Conservation (phyloP, 2,113 vertebrate species). For the Microcebus murinus region DNA sequence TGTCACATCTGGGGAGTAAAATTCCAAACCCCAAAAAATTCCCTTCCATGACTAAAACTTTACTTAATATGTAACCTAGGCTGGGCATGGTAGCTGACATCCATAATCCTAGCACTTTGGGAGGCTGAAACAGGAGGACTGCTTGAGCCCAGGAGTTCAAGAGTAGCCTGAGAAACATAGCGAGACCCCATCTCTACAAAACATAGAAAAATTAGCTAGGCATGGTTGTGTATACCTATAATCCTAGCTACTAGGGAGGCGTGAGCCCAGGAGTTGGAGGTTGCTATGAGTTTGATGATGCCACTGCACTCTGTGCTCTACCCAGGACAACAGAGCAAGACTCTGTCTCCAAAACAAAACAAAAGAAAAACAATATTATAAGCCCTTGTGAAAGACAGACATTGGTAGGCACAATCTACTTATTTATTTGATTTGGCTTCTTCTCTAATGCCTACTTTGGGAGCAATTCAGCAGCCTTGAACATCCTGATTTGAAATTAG, state of each 20-base stretch:
- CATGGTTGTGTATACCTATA: background rate
- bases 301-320: background rate
- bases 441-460: background rate
- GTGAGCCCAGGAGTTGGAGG: background rate
- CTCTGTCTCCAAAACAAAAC: background rate
- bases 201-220: background rate
- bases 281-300: background rate
- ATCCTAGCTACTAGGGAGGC: background rate
- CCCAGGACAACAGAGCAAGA: background rate
- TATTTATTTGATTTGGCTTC: constrained; percentile 23
- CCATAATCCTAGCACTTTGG: background rate
- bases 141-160: background rate
- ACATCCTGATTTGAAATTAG: background rate
- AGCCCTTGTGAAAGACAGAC: background rate
- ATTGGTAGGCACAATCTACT: background rate
- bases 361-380: background rate
- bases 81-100: background rate
- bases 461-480: constrained; percentile 1
- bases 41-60: background rate
- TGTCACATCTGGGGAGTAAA: constrained; percentile 47
- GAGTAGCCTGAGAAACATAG: background rate
- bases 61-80: background rate
- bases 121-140: background rate
- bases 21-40: constrained; percentile 5
- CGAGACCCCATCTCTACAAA: background rate